Evolutionary conservation across 2,888 invertebrate species (phyloP).

Genomic region (Ceriagrion tenellum): DNA sequence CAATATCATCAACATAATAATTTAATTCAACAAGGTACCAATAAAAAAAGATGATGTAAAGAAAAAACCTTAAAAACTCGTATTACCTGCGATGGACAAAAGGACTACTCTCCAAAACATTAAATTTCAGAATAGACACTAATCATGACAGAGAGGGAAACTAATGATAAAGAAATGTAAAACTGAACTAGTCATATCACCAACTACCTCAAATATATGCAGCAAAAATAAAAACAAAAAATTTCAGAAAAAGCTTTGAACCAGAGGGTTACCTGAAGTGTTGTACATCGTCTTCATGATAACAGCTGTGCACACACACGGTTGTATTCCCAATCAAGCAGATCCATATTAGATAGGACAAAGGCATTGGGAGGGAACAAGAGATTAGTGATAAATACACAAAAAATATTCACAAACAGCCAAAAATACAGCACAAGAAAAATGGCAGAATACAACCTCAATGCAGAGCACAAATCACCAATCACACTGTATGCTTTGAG

Average conservation of each 20-base stretch:
- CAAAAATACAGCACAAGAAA: constrained; percentile 53
- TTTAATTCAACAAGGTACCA: too few species aligned
- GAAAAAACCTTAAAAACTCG: too few species aligned
- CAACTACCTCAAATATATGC: neutral
- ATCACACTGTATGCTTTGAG: neutral
- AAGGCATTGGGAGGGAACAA: constrained; percentile 61
- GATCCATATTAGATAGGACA: constrained; percentile 58
- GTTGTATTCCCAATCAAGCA: constrained; percentile 58
- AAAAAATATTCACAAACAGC: constrained; percentile 20
- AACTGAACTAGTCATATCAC: neutral
- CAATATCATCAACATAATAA: too few species aligned
- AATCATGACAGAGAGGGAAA: neutral
- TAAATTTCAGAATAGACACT: too few species aligned
- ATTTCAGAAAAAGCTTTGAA: neutral
- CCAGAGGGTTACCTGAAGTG: constrained; percentile 51
- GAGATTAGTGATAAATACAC: constrained; percentile 51
- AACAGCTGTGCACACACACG: constrained; percentile 41
- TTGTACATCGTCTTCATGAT: constrained; percentile 67
- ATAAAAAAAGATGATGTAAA: too few species aligned
- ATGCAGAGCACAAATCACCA: neutral
- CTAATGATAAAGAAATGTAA: neutral
- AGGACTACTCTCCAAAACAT: too few species aligned
- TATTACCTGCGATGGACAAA: too few species aligned
- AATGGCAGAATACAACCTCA: neutral
- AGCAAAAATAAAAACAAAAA: neutral